Percentiles rank a stretch among this genome's conserved stretches.
Conservation (phyloP, 2,888 invertebrate genomes). For the Melanargia galathea region DNA sequence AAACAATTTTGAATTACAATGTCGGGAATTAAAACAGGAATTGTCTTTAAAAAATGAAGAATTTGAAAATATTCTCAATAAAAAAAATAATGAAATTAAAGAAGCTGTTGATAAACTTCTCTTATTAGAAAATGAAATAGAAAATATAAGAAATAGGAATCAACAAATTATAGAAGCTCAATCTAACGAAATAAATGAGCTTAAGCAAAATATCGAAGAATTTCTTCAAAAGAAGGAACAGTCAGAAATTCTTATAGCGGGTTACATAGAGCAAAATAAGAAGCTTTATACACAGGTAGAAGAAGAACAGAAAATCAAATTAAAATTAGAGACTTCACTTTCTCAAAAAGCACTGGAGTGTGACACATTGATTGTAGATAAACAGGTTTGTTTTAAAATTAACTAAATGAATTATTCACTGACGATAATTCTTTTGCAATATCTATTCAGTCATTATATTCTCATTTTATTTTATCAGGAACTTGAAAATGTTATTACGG, state of each 20-base stretch:
- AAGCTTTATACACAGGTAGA: constrained; percentile 42
- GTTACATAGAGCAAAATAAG: constrained; percentile 46
- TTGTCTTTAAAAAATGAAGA: constrained; percentile 51
- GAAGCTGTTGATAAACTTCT: constrained; percentile 51
- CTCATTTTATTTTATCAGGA: constrained; percentile 54
- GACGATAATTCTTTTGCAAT: constrained; percentile 17
- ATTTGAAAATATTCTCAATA: constrained; percentile 49
- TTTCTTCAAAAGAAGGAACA: constrained; percentile 44
- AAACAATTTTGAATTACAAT: constrained; percentile 44
- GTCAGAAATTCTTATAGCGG: constrained; percentile 39
- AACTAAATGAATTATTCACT: background rate
- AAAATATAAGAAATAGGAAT: constrained; percentile 46
- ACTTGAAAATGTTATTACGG: constrained; percentile 52
- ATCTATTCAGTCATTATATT: constrained; percentile 36
- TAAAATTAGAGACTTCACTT: constrained; percentile 9
- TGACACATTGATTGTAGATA: constrained; percentile 35
- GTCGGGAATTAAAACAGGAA: constrained; percentile 52
- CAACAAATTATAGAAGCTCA: constrained; percentile 48
- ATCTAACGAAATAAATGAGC: constrained; percentile 43
- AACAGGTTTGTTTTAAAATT: constrained; percentile 62
- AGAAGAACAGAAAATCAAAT: constrained; percentile 44
- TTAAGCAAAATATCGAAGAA: constrained; percentile 50
- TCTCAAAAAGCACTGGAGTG: constrained; percentile 44
- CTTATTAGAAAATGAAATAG: constrained; percentile 49
- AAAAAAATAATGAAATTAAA: constrained; percentile 59